These are phyloP conservation scores for Rhombomys opimus DNA, from an alignment of 2,113 vertebrate genomes.

Conservation along the genomic window DNA sequence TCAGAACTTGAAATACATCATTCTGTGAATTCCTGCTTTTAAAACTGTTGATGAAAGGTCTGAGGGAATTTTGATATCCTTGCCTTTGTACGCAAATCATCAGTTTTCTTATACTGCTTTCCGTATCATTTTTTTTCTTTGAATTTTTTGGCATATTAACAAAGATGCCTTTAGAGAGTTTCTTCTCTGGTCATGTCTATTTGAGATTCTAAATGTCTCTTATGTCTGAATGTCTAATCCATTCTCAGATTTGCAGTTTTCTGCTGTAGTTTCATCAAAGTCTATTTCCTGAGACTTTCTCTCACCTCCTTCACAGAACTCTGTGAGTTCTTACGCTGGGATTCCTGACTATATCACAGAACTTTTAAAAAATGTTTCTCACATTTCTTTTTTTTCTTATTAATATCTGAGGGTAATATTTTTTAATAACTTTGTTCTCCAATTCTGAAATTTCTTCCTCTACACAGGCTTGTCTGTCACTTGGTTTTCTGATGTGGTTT, in stretches of 20 bases:
- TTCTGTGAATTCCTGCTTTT: background rate
- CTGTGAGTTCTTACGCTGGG: background rate
- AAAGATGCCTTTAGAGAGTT: background rate
- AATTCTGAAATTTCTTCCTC: background rate
- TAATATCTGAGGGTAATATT: background rate
- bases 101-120: background rate
- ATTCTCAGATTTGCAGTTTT: background rate
- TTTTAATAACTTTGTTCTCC: background rate
- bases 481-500: background rate
- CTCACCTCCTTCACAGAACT: background rate
- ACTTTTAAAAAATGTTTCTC: background rate
- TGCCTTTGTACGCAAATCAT: background rate
- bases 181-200: background rate
- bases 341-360: background rate
- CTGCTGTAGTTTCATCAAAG: background rate
- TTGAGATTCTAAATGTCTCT: background rate
- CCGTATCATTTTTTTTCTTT: background rate
- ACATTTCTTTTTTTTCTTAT: background rate
- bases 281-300: background rate
- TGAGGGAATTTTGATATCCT: background rate
- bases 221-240: background rate
- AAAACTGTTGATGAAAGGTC: background rate
- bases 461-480: background rate
- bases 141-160: background rate
- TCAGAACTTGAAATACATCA: background rate